Evolutionary conservation across 1,140 invertebrate species (phyloP), one percentile per base, ranked within the genome.

Genomic region (Eueides isabella): DNA sequence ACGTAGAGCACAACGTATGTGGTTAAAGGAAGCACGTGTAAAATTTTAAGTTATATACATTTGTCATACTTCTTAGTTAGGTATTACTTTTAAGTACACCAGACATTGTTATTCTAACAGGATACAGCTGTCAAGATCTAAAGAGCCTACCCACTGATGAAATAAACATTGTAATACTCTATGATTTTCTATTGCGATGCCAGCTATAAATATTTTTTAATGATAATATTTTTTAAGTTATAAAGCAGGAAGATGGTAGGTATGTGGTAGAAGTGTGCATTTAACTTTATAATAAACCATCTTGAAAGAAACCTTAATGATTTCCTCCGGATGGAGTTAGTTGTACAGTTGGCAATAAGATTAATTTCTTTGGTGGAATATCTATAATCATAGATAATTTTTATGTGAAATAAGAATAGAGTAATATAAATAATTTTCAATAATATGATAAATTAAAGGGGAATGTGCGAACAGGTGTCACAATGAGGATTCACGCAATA

Each of bases 91-190:
- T n/a, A 64, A 44, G 69, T 65, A 71, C 28, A 48, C 19, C 29
- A 61, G 31, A 69, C 14, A 69, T 61, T 33, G 65, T 70, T 26
- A 55, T 55, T 55, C 62, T 61, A 65, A 82, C 84, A 86, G 85
- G 85, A 89, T 87, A 83, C 83, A 82, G 74, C 81, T 79, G 82
- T 86, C 85, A 80, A 67, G 70, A 74, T 41, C 64, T 71, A 71
- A 48, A 78, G 77, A 70, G 71, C 73, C 48, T 55, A 66, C 62
- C 41, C 55, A 23, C 35, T 12, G 78, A 84, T 85, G 76, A 85
- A 84, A 85, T 85, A 85, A 85, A 85, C 81, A 85, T 85, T 87
- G 79, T 78, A 80, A 78, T 83, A 80, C 77, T 79, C 76, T 76
- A 71, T 80, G 68, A 66, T 80, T 68, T 77, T 29, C 29, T 55